Evolutionary conservation across 2,113 vertebrate genomes (phyloP), one percentile per base, ranked within the genome.

Genomic region (Sceloporus tristichus): DNA sequence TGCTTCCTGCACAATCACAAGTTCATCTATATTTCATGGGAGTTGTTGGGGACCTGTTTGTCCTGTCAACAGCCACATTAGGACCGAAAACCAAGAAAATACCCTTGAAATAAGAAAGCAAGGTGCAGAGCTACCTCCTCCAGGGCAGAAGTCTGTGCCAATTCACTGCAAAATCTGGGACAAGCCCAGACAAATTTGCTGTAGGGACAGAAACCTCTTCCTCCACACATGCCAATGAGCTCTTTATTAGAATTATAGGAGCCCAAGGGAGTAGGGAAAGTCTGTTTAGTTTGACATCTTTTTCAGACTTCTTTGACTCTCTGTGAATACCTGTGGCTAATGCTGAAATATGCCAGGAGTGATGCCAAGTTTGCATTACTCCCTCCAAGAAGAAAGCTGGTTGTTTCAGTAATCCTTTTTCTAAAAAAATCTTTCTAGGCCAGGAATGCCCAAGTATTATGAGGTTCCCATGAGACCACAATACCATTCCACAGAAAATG

Each of bases 11-110:
- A 42, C 59, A 48, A 86, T 94, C 85, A 85, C 74, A 94, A 71
- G 48, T 56, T 84, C 91, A 91, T 89, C 89, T 92, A 83, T 91
- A 88, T 85, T 85, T 89, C 79, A 87, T 53, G 40, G 65, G 65
- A 23, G 9, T 91, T 83, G 71, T 34, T 76, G 79, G 62, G 7
- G 42, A 74, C 78, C 91, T 11, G 19, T 66, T 88, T 62, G 62
- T 88, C 84, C 83, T 82, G 7, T 82, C 91, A 82, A 40, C 42
- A 70, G 18, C 1, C 68, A 85, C 0, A 0, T 74, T 19, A 79
- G 89, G 86, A 38, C 78, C 87, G 59, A 77, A 87, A 90, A 70
- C 21, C 84, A 89, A 89, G 90, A 48, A 38, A 62, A 68, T 42
- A 79, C 40, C 79, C 76, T 71, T 81, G 2, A 90, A 91, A 85